Evolutionary conservation across 2,113 vertebrate genomes (phyloP).

Genomic region (Capreolus pygargus): DNA sequence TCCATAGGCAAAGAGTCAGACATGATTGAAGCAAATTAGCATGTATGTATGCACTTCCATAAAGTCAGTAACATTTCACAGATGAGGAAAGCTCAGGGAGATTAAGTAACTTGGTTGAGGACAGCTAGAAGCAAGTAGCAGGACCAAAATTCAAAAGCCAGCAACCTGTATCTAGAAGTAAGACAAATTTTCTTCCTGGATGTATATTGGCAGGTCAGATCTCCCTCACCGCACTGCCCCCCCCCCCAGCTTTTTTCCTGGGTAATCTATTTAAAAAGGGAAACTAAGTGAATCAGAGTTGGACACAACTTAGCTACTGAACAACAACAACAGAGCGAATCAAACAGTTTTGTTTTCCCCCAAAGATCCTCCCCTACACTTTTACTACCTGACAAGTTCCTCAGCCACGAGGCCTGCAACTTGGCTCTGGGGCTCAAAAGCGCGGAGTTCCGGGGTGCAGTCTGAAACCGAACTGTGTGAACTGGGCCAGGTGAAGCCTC

Average conservation of each 20-base stretch:
- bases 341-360: neutral
- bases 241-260: neutral
- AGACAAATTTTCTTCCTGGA: neutral
- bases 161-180: neutral
- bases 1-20: neutral
- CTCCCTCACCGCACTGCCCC: neutral
- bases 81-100: neutral
- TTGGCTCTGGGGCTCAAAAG: neutral
- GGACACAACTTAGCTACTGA: neutral
- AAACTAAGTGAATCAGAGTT: neutral
- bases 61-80: neutral
- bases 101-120: neutral
- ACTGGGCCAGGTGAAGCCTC: neutral
- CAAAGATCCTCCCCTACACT: too few relatives aligned
- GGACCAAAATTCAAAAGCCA: neutral
- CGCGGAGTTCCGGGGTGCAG: fast-evolving
- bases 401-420: fast-evolving
- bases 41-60: neutral
- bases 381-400: neutral
- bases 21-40: neutral
- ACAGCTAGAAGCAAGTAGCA: neutral
- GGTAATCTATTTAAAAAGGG: neutral
- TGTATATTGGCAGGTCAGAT: neutral
- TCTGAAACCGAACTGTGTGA: neutral
- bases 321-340: neutral